Conservation (phyloP, 2,113 vertebrate genomes). For the Symphodus melops region DNA sequence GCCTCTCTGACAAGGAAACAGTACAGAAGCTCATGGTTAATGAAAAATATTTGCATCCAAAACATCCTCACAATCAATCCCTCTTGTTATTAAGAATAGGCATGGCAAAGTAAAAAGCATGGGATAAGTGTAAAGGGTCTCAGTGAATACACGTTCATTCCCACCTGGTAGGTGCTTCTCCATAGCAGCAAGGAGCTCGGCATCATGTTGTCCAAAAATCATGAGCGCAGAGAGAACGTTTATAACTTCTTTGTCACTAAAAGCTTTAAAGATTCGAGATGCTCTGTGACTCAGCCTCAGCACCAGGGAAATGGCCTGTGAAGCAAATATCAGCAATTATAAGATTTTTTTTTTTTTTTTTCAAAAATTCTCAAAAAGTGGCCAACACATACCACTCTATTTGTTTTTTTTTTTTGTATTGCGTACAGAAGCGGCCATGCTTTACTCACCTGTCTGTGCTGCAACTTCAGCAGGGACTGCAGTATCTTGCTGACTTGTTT, state of each 20-base stretch:
- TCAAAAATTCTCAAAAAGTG: too few relatives aligned
- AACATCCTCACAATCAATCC: too few relatives aligned
- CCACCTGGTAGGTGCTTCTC: constrained; percentile 53
- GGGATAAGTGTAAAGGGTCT: too few relatives aligned
- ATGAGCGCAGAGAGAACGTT: constrained; percentile 42
- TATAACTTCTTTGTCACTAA: constrained; percentile 35
- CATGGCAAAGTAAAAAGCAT: background rate
- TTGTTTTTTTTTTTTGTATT: too few relatives aligned
- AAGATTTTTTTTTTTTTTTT: too few relatives aligned
- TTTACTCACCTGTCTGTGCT: constrained; percentile 26
- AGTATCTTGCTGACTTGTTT: constrained; percentile 26
- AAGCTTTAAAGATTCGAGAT: constrained; percentile 36
- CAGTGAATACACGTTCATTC: background rate
- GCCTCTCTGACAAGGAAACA: constrained; percentile 26
- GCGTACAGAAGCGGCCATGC: background rate
- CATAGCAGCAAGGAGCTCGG: constrained; percentile 31
- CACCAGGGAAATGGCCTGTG: constrained; percentile 43
- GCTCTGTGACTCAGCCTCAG: constrained; percentile 49
- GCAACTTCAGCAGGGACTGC: constrained; percentile 23
- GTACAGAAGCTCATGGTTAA: background rate
- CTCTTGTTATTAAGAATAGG: background rate
- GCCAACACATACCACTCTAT: too few relatives aligned
- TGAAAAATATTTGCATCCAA: rapidly evolving
- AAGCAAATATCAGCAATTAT: background rate
- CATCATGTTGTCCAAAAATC: constrained; percentile 40